Evolutionary conservation across 2,888 invertebrate species (phyloP).

Genomic region (Temnothorax ravouxi): DNA sequence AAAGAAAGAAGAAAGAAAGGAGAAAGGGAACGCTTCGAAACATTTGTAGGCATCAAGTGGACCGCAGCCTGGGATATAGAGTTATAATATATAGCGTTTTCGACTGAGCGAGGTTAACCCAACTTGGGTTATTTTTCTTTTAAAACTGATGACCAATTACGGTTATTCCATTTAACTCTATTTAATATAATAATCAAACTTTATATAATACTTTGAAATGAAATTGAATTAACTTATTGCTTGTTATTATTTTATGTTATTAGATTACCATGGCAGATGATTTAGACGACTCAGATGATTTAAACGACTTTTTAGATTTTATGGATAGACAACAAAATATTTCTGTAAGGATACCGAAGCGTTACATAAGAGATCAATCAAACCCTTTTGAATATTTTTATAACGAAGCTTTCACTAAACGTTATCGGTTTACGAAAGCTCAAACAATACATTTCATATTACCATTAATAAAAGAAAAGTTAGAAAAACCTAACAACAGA

Average conservation of each 20-base stretch:
- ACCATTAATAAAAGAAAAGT: not conserved
- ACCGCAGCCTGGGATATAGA: too few relatives aligned
- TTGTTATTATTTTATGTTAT: not conserved
- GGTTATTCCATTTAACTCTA: too few relatives aligned
- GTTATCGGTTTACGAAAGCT: constrained; percentile 9
- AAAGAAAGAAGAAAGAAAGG: too few relatives aligned
- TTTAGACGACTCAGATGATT: not conserved
- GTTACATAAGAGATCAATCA: constrained; percentile 8
- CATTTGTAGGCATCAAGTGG: too few relatives aligned
- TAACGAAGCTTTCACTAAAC: constrained; percentile 2
- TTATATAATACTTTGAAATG: too few relatives aligned
- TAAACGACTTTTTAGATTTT: not conserved
- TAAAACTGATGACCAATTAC: too few relatives aligned
- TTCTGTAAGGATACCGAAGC: not conserved
- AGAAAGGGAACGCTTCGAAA: too few relatives aligned
- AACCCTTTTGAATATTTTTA: constrained; percentile 12
- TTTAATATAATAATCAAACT: too few relatives aligned
- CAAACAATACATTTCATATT: not conserved
- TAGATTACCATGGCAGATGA: not conserved
- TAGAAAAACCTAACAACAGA: not conserved
- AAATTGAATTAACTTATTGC: too few relatives aligned
- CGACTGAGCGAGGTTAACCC: too few relatives aligned
- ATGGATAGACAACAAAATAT: not conserved
- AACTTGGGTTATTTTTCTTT: too few relatives aligned
- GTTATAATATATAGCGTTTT: too few relatives aligned